phyloP scores from a whole-genome alignment of 2,797 vertebrate genomes.

The Uromys caudimaculatus region DNA sequence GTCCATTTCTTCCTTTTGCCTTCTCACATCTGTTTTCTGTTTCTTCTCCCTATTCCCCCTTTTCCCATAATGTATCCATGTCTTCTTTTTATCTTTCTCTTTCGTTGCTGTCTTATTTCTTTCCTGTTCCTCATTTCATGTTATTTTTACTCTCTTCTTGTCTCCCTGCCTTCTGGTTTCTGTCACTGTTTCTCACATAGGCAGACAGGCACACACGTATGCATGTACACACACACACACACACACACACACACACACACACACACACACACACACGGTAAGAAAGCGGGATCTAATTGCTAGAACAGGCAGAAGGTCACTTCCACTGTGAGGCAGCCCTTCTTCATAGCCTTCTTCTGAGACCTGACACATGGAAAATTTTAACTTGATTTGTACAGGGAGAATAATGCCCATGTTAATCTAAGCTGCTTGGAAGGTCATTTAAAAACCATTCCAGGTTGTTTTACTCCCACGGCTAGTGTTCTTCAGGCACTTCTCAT shows the following conservation, averaged over 20 bases:
- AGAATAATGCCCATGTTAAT: constrained; percentile 80
- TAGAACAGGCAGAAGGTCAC: constrained; percentile 57
- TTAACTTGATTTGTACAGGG: constrained; percentile 79
- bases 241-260: background rate
- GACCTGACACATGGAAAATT: constrained; percentile 77
- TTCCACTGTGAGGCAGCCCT: constrained; percentile 59
- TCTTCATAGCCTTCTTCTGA: constrained; percentile 72
- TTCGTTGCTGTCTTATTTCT: background rate
- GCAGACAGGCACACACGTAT: background rate
- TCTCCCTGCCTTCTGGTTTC: background rate
- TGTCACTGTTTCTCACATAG: background rate
- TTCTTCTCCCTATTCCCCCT: background rate
- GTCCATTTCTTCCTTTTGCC: background rate
- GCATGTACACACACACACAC: background rate
- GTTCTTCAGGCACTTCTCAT: constrained; percentile 82
- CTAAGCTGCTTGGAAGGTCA: constrained; percentile 81
- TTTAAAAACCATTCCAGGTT: constrained; percentile 84
- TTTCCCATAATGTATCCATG: background rate
- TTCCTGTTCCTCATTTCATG: background rate
- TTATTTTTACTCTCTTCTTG: background rate
- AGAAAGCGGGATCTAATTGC: constrained; percentile 60
- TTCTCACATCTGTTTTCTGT: background rate
- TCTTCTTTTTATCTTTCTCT: background rate
- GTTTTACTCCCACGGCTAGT: constrained; percentile 79
- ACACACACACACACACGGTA: background rate